Evolutionary conservation across 1,140 invertebrate genomes (phyloP).

Genomic region (Nebria ingens): DNA sequence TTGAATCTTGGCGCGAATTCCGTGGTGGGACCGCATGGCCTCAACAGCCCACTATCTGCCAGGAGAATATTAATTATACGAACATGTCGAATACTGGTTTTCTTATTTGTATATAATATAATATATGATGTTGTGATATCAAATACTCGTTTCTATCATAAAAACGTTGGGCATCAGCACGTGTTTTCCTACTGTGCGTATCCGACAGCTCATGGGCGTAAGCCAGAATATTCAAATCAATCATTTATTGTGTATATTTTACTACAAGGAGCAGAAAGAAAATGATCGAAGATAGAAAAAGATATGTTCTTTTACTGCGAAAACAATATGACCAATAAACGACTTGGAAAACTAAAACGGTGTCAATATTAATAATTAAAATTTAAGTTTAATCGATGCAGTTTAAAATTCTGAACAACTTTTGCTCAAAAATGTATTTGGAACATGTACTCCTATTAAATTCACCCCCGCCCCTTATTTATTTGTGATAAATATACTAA

Average conservation of each 20-base stretch:
- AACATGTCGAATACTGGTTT: constrained; percentile 3
- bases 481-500: too few species aligned
- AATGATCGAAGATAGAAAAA: too few species aligned
- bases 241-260: neutral
- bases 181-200: neutral
- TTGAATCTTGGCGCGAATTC: neutral
- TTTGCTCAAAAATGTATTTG: too few species aligned
- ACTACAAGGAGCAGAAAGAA: neutral
- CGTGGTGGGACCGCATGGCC: neutral
- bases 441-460: too few species aligned
- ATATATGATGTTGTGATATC: neutral
- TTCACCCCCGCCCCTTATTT: too few species aligned
- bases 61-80: neutral
- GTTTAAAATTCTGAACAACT: neutral
- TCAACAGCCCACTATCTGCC: neutral
- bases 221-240: too few species aligned
- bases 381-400: neutral
- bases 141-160: neutral
- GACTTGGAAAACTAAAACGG: too few species aligned
- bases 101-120: neutral
- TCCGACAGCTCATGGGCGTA: neutral
- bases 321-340: neutral
- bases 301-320: too few species aligned
- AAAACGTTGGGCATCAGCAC: neutral
- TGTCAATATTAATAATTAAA: neutral